phyloP scores from a whole-genome alignment of 1,140 invertebrate species.

The Procambarus clarkii region DNA sequence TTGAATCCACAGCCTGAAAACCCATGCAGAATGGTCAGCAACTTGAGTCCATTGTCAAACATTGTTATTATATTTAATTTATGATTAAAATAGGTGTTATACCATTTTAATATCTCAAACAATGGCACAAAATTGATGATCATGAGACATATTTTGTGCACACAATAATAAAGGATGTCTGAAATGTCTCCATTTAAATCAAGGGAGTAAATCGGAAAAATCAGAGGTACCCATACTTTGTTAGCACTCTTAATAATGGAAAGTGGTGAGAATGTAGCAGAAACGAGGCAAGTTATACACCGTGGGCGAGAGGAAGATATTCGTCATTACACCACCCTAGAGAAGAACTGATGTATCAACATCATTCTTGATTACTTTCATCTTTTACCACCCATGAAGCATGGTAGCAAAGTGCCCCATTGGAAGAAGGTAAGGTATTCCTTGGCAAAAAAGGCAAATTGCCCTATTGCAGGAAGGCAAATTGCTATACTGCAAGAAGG shows the following conservation, averaged over 20 bases:
- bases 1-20: slow-evolving; percentile 22
- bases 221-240: slow-evolving; percentile 48
- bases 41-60: slow-evolving; percentile 27
- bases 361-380: not conserved
- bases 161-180: slow-evolving; percentile 54
- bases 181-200: slow-evolving; percentile 37
- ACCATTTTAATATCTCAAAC: slow-evolving; percentile 15
- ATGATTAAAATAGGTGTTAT: slow-evolving; percentile 9
- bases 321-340: not conserved
- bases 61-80: not conserved
- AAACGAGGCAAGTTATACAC: slow-evolving; percentile 35
- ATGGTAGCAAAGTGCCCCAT: no score
- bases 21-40: slow-evolving; percentile 37
- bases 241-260: slow-evolving; percentile 32
- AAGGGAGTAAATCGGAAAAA: slow-evolving; percentile 30
- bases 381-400: slow-evolving; percentile 4
- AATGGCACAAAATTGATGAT: slow-evolving; percentile 47
- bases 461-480: no score
- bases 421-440: no score
- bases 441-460: no score
- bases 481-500: no score
- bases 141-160: slow-evolving; percentile 47
- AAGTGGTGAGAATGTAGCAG: slow-evolving; percentile 11
- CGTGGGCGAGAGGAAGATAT: slow-evolving; percentile 29
- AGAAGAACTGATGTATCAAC: slow-evolving; percentile 9